phyloP scores from a whole-genome alignment of 1,140 invertebrate genomes.

The Diplogasteroides magnus region DNA sequence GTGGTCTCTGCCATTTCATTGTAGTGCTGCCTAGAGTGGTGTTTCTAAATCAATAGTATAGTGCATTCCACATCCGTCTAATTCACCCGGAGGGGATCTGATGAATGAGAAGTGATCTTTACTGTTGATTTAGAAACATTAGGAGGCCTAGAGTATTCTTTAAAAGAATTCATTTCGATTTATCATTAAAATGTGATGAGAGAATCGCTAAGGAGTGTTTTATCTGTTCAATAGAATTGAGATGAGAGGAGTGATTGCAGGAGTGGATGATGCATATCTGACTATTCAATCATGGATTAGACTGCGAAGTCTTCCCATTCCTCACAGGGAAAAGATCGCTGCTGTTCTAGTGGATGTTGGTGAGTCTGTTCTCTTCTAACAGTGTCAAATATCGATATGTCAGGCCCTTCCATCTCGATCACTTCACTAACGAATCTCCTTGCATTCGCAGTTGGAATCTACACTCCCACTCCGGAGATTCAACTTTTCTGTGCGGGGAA shows the following conservation, averaged over 20 bases:
- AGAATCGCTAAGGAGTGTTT: too few species aligned
- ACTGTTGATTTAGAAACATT: too few species aligned
- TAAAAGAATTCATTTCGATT: too few species aligned
- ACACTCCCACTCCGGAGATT: conserved; percentile 49
- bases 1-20: too few species aligned
- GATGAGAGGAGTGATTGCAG: conserved; percentile 18
- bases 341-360: conserved; percentile 36
- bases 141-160: too few species aligned
- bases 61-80: too few species aligned
- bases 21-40: too few species aligned
- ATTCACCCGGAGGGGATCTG: too few species aligned
- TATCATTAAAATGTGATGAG: too few species aligned
- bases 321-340: conserved; percentile 29
- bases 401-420: conserved; percentile 41
- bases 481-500: conserved; percentile 44
- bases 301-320: conserved; percentile 72
- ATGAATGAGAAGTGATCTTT: too few species aligned
- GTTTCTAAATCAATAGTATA: too few species aligned
- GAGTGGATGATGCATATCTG: conserved; percentile 46
- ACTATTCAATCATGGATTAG: conserved; percentile 46
- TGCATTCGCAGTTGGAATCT: conserved; percentile 44
- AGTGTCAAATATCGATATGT: too few species aligned
- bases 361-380: conserved; percentile 10
- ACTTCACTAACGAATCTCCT: conserved; percentile 45
- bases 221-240: background rate